Base-by-base conservation (phyloP, 1,140 invertebrate species). In the Cephus cinctus region DNA sequence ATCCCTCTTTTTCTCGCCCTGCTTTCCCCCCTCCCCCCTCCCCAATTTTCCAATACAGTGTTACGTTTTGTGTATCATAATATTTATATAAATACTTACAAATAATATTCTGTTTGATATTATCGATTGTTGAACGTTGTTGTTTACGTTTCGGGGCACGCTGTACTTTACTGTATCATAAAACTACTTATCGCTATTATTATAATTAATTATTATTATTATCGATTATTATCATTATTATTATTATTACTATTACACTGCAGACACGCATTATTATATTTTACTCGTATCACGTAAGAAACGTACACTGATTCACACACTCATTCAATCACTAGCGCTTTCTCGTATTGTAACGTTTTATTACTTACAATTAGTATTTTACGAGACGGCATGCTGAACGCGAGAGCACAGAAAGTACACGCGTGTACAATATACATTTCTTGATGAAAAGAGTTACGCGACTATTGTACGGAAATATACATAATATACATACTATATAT, bases 101-200 rank as follows among this genome's bases (percentile, higher is more conserved):
- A 57, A 57, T 41, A 64, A 45, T 69, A 69, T 70, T 72, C 62
- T 73, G 69, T 74, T 74, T 73, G 63, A 74, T 74, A 74, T 73
- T 73, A 74, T 73, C 61, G 52, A 64, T 74, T 74, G 71, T 73
- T 74, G 57, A 74, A 61, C 69, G 56, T 74, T 74, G 68, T 73
- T 73, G 69, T 73, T 74, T 74, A 71, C 63, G 65, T 73, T 73
- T 68, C 63, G 62, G 65, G 69, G 71, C 71, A 71, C 66, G 57
- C 65, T 74, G 71, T 74, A 74, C 71, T 74, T 73, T 72, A 74
- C 48, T 74, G 70, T 74, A 74, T 68, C 59, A 74, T 74, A 71
- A 55, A n/a, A 56, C 40, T 66, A 64, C 54, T 52, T 59, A 64
- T 56, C 43, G 54, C 55, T 67, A 61, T 59, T 64, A 45, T 55